Evolutionary conservation across 2,797 vertebrate genomes (phyloP), one percentile per base, ranked within the genome.

Genomic region (Psittacula derbiana): DNA sequence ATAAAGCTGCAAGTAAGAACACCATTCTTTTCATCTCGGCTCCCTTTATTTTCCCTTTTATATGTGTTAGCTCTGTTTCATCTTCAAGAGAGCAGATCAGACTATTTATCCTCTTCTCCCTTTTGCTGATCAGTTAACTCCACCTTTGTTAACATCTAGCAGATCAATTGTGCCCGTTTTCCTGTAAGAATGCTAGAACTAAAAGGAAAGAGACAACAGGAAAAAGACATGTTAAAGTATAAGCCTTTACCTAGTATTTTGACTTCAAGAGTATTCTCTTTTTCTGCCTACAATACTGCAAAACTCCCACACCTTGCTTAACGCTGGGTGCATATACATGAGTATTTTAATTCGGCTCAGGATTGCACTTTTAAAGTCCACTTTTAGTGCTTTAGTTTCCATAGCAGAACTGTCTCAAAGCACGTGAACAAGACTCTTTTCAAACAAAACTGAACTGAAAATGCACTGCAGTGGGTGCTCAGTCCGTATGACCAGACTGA

Each of bases 1-100:
- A 64, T 71, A 80, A 88, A 91, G 72, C 72, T 91, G 65, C 52
- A 92, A 88, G 57, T 65, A 88, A 74, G 79, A 89, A 69, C 13
- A 65, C 49, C 38, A 58, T 43, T 86, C 61, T 78, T 91, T 90
- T 92, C 52, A 85, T 89, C 67, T 96, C 30, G 72, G 49, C 17
- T 80, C 41, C 65, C 23, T 86, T 90, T 71, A 71, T 43, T 86
- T 83, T 12, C 8, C 16, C 43, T 61, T 88, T 83, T 19, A 58
- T 36, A 60, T 44, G 49, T 4, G 0, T 28, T 69, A 88, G 19
- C 49, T 91, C 57, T 10, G 13, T 79, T 78, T 86, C 46, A 93
- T 83, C 73, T 94, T 79, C 49, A 76, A 62, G 66, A 58, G 8
- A 80, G 25, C 11, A 60, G 21, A 43, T 76, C n/a, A 72, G 20